These are phyloP conservation scores for Tachyglossus aculeatus DNA, from an alignment of 2,797 vertebrate genomes.

Conservation along the genomic window DNA sequence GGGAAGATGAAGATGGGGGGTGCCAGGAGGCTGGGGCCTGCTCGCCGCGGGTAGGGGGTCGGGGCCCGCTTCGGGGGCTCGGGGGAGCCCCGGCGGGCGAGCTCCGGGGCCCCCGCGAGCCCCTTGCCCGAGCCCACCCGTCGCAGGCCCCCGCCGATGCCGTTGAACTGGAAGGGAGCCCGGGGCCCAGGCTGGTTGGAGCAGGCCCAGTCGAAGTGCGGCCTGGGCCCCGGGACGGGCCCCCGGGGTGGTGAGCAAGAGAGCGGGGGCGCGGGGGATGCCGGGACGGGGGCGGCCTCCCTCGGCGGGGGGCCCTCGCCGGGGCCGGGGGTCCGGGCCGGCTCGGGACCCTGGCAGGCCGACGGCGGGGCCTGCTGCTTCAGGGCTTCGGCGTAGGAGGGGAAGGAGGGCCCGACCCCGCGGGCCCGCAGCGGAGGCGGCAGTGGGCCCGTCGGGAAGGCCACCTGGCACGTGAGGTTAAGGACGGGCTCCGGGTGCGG, in stretches of 20 bases:
- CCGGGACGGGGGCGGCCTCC: too few relatives aligned
- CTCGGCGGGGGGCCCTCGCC: background rate
- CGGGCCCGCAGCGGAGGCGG: background rate
- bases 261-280: too few relatives aligned
- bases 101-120: conserved; percentile 24
- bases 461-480: conserved; percentile 54
- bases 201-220: background rate
- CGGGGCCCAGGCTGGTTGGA: too few relatives aligned
- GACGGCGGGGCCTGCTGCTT: conserved; percentile 36
- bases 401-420: conserved; percentile 2
- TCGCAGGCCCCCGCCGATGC: background rate
- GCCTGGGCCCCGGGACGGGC: background rate
- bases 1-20: conserved; percentile 49
- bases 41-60: background rate
- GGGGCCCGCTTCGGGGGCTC: background rate
- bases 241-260: too few relatives aligned
- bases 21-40: conserved; percentile 1
- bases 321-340: background rate
- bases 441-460: conserved; percentile 49
- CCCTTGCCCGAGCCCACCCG: conserved; percentile 41
- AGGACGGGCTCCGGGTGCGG: conserved; percentile 31
- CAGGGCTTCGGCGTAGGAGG: conserved; percentile 56
- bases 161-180: too few relatives aligned
- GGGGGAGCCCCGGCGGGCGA: conserved; percentile 5
- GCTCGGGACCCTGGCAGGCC: conserved; percentile 1